Conservation (phyloP, 2,888 invertebrate genomes). For the Thumatha senex region DNA sequence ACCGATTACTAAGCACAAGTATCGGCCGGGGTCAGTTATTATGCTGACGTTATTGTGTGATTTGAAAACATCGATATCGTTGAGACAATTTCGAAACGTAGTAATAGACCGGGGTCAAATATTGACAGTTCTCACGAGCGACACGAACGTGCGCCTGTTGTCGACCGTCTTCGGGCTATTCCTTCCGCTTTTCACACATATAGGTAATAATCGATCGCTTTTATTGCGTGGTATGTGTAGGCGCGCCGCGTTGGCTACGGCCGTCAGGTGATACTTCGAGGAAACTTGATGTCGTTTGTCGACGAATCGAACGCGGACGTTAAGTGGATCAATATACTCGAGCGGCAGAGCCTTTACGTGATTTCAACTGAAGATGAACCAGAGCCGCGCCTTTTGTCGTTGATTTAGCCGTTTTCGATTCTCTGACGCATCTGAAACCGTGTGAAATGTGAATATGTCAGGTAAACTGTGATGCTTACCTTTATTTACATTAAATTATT, state of each 20-base stretch:
- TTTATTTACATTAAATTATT: constrained; percentile 69
- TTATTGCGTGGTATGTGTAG: constrained; percentile 74
- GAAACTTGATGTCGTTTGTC: constrained; percentile 68
- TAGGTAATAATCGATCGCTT: constrained; percentile 82
- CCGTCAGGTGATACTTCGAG: constrained; percentile 67
- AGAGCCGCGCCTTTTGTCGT: constrained; percentile 38
- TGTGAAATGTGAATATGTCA: constrained; percentile 59
- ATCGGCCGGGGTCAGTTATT: constrained; percentile 47
- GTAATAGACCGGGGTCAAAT: constrained; percentile 69
- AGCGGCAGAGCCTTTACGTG: constrained; percentile 39
- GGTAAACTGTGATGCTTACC: constrained; percentile 56
- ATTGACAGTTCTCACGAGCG: constrained; percentile 81
- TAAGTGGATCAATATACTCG: constrained; percentile 70
- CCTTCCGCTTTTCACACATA: constrained; percentile 82
- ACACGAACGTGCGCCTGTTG: constrained; percentile 65
- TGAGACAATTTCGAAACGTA: constrained; percentile 80
- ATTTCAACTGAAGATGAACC: constrained; percentile 47
- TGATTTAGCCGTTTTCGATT: constrained; percentile 36
- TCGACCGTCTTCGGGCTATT: constrained; percentile 51
- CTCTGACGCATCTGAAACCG: constrained; percentile 44
- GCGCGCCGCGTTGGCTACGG: constrained; percentile 60
- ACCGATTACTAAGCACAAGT: constrained; percentile 28
- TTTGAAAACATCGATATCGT: constrained; percentile 78
- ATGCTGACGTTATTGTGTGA: constrained; percentile 62
- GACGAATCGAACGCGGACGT: constrained; percentile 57